Evolutionary conservation across 2,888 invertebrate genomes (phyloP), one percentile per base, ranked within the genome.

Genomic region (Gisinianus flammeolus): DNA sequence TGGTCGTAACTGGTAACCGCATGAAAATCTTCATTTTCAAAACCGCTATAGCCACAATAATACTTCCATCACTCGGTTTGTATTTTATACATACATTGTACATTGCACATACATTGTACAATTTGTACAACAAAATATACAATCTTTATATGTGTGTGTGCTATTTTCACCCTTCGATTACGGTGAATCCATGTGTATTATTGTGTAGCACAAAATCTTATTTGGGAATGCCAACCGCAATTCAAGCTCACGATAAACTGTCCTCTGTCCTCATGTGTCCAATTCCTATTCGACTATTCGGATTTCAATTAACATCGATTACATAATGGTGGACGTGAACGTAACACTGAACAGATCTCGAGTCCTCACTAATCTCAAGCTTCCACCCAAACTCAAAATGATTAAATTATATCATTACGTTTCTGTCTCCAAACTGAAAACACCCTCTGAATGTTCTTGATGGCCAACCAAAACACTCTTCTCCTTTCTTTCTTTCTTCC

Each of bases 401-500:
- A 62, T 73, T 62, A 73, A 73, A 73, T 73, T 73, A 73, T 62
- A 73, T 44, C 54, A 70, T 54, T 70, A 52, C 12, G 62, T 5
- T 26, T 62, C 62, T 62, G 26, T 26, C 62, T 12, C 12, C 28
- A 62, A 62, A 62, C 62, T 62, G 24, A n/a, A 58, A 58, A n/a
- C 24, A 22, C 62, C 22, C 28, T 12, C 24, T 26, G 26, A 26
- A 62, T 26, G 26, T 62, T 26, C 62, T 12, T 28, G 44, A 62
- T 62, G 24, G 58, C 8, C 22, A 3, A 58, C 19, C n/a, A 12
- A 58, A 62, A 26, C 12, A 62, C 24, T 26, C 62, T 58, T 6
- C 58, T 24, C 24, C 26, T 62, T 28, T 62, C 6, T 24, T 62
- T 12, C 28, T 4, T 26, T 22, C 8, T 62, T 62, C 62, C 12